phyloP scores from a whole-genome alignment of 2,797 vertebrate genomes.

The Aulostomus chinensis region DNA sequence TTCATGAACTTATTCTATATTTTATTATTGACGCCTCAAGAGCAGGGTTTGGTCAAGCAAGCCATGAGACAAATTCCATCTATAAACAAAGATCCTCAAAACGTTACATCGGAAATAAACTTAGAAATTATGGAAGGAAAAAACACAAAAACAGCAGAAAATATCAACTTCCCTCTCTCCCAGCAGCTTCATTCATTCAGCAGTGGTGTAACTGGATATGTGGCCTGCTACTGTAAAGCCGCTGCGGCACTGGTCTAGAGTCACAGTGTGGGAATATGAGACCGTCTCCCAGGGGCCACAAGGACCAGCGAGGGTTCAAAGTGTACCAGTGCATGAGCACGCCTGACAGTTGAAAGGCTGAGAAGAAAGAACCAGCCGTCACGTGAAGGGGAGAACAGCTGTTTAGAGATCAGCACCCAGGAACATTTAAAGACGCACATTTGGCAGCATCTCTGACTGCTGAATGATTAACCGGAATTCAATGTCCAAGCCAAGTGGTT shows the following conservation, averaged over 20 bases:
- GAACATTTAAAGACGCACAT: conserved; percentile 1
- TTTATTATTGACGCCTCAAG: too few species aligned
- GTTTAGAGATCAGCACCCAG: conserved; percentile 12
- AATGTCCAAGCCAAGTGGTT: background rate
- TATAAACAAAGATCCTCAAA: background rate
- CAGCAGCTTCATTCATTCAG: background rate
- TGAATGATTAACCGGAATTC: background rate
- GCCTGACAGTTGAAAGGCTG: conserved; percentile 1
- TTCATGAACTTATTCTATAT: too few species aligned
- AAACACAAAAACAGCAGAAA: background rate
- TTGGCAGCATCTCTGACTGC: conserved; percentile 4
- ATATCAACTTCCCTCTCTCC: background rate
- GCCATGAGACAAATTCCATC: background rate
- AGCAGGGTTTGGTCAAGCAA: too few species aligned
- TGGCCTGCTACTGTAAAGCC: conserved; percentile 23
- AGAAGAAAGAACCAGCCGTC: background rate
- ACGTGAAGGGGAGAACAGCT: conserved; percentile 25
- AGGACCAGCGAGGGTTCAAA: background rate
- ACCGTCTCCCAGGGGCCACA: conserved; percentile 9
- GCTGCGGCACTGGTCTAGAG: background rate
- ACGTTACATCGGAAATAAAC: conserved; percentile 1
- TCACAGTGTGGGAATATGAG: conserved; percentile 22
- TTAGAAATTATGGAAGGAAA: background rate
- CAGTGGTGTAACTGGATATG: conserved; percentile 26
- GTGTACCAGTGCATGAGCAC: background rate